Conservation (phyloP, 1,140 invertebrate species). For the Calliphora vicina region DNA sequence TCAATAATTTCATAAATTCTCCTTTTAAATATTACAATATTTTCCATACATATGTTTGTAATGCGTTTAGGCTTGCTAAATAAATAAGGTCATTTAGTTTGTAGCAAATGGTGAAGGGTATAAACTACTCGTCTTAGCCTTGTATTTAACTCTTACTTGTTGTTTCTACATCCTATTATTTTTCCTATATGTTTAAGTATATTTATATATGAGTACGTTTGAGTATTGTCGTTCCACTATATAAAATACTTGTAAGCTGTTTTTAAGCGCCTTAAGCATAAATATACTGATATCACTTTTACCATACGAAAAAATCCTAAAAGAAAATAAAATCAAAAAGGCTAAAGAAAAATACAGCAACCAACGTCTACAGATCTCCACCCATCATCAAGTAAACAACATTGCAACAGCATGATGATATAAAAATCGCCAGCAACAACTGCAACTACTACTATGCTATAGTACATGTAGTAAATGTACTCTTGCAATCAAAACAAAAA, state of each 20-base stretch:
- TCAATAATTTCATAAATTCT: no score
- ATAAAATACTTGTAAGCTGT: conserved; percentile 23
- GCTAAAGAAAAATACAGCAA: background rate
- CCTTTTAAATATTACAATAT: no score
- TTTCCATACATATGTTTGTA: no score
- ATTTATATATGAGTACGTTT: background rate
- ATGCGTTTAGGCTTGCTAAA: no score
- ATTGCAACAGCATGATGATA: background rate
- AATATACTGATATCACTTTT: conserved; percentile 5
- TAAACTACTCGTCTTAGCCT: background rate
- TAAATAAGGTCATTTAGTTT: no score
- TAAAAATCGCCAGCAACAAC: no score
- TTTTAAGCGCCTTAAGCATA: conserved; percentile 29
- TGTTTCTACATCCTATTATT: background rate
- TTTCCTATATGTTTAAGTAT: background rate
- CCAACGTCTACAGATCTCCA: background rate
- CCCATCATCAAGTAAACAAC: background rate
- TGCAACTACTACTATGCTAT: no score
- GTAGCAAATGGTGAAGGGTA: background rate
- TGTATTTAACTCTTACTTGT: background rate
- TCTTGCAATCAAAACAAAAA: no score
- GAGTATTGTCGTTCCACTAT: background rate
- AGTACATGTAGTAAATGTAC: no score
- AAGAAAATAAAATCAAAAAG: no score
- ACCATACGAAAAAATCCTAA: no score